These are phyloP conservation scores for Hemiscyllium ocellatum DNA, from an alignment of 2,113 vertebrate genomes.

Conservation along the genomic window DNA sequence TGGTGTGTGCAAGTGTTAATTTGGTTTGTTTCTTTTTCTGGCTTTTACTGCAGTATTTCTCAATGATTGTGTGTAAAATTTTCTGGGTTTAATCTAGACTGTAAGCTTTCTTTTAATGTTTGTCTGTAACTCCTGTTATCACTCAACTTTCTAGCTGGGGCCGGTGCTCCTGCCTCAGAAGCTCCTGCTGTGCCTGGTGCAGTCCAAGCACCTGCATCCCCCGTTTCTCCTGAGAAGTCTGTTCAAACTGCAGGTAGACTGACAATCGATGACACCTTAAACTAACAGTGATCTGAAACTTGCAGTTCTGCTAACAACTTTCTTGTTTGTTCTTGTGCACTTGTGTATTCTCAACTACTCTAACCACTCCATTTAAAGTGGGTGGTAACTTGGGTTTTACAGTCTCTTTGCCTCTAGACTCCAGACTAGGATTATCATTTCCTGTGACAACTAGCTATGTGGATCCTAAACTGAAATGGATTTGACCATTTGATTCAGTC, in stretches of 20 bases:
- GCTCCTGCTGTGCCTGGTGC: constrained; percentile 22
- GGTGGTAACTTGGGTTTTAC: neutral
- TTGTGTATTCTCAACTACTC: neutral
- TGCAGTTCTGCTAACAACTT: constrained; percentile 30
- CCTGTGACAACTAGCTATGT: neutral
- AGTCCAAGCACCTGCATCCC: constrained; percentile 24
- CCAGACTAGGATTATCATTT: neutral
- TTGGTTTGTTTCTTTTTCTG: neutral
- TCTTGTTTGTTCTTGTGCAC: neutral
- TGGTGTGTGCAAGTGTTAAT: neutral
- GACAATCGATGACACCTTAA: constrained; percentile 2
- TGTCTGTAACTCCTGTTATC: constrained; percentile 25
- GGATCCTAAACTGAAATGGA: neutral
- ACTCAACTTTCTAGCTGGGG: constrained; percentile 36
- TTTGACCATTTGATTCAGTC: neutral
- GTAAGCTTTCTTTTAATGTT: neutral
- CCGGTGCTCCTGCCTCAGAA: constrained; percentile 31
- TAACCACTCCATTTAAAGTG: neutral
- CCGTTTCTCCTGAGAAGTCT: constrained; percentile 36
- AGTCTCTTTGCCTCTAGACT: no score
- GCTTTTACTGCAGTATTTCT: neutral
- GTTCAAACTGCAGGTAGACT: constrained; percentile 36
- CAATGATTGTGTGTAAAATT: neutral
- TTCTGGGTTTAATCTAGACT: constrained; percentile 16
- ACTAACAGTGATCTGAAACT: constrained; percentile 24